Evolutionary conservation across 2,888 invertebrate genomes (phyloP).

Genomic region (Agrilus mali): DNA sequence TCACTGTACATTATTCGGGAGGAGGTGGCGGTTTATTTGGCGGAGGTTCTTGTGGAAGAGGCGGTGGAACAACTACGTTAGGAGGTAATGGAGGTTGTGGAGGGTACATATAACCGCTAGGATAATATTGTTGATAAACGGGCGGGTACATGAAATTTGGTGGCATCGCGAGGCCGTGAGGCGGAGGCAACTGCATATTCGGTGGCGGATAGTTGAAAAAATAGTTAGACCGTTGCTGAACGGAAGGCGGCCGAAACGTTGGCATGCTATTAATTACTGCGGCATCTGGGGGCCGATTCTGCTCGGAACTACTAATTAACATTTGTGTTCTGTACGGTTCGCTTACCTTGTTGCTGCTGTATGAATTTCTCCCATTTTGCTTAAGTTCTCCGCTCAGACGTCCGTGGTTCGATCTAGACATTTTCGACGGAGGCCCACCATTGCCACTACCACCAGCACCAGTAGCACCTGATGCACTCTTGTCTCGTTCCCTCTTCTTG

Average conservation of each 20-base stretch:
- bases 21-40: constrained; percentile 51
- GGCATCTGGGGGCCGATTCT: constrained; percentile 15
- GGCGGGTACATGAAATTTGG: constrained; percentile 20
- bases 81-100: constrained; percentile 17
- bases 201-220: constrained; percentile 21
- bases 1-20: constrained; percentile 16
- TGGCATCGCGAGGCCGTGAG: constrained; percentile 24
- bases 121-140: constrained; percentile 21
- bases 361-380: constrained; percentile 31
- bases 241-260: constrained; percentile 28
- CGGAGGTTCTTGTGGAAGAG: constrained; percentile 45
- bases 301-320: constrained; percentile 5
- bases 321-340: constrained; percentile 14
- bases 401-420: constrained; percentile 21
- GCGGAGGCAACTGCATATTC: constrained; percentile 16
- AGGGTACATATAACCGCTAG: constrained; percentile 25
- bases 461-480: neutral
- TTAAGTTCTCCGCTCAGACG: constrained; percentile 20
- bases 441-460: constrained; percentile 25
- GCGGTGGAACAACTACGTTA: constrained; percentile 31
- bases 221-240: constrained; percentile 10
- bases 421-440: constrained; percentile 28
- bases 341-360: constrained; percentile 21
- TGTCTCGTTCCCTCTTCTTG: constrained; percentile 32
- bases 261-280: constrained; percentile 27